Evolutionary conservation across 2,113 vertebrate species (phyloP), one percentile per base, ranked within the genome.

Genomic region (Notarius quadriscutis): DNA sequence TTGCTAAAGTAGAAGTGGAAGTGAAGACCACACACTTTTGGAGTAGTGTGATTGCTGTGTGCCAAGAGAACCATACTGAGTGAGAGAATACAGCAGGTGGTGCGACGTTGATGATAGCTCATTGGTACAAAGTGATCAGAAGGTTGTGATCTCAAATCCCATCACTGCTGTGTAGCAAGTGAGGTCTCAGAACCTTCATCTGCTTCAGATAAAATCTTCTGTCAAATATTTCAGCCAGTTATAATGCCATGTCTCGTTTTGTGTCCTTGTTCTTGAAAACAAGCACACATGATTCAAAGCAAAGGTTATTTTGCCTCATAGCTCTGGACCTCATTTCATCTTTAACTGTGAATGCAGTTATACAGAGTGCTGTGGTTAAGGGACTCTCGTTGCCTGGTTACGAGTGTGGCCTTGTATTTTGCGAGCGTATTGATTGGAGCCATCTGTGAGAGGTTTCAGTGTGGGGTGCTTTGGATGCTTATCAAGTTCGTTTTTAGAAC

Each of bases 331-430:
- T 71, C 17, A 2, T 55, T 55, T 85, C 84, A 85, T 53, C 86
- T 90, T 65, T 86, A 57, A 27, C 80, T 79, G 62, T 72, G 57
- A 67, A 79, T 80, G 57, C 25, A 82, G 50, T 83, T 81, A 79
- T 90, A 86, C 69, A 48, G 57, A 86, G 72, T 77, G 12, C 22
- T 74, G 62, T 34, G 58, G 58, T 85, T 77, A 83, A 67, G 83
- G 57, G 75, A 77, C 58, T 86, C 50, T 62, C 74, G 86, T 84
- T 84, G 50, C 87, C 71, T 84, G 74, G 87, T 86, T 67, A 87
- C 80, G 25, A 82, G 79, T 25, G 17, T 67, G 62, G 65, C 71
- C 53, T 41, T 51, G 55, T 72, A 62, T 65, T 88, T 75, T 10
- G 63, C 55, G 74, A 84, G 57, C 0, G 14, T 69, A 88, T 86